These are phyloP conservation scores for Aelia acuminata DNA, from an alignment of 2,888 invertebrate genomes.

Conservation along the genomic window DNA sequence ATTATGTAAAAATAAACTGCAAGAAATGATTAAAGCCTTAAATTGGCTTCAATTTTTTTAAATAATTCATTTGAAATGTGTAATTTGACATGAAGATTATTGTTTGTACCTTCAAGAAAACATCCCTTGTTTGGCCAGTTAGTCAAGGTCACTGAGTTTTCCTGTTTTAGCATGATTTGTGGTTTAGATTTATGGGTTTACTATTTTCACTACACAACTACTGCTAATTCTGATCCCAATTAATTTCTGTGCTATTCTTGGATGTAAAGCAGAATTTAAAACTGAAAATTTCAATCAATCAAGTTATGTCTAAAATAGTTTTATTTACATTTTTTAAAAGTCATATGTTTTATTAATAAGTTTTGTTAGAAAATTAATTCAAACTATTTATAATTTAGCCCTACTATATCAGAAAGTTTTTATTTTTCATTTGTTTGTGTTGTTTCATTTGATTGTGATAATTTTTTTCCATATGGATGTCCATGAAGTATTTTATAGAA, in stretches of 20 bases:
- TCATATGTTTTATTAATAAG: constrained; percentile 9
- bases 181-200: background rate
- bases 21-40: background rate
- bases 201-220: background rate
- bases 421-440: background rate
- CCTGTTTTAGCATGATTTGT: background rate
- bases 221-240: background rate
- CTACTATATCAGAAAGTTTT: background rate
- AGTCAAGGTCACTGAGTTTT: background rate
- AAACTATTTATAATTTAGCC: background rate
- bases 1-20: no score
- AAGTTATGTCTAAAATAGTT: background rate
- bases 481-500: no score
- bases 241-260: background rate
- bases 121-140: background rate
- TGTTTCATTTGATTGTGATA: background rate
- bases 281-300: constrained; percentile 3
- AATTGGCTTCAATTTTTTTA: background rate
- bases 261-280: background rate
- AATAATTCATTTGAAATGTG: background rate
- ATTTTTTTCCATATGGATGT: background rate
- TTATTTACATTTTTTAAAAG: background rate
- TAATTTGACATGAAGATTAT: background rate
- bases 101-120: background rate
- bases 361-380: background rate